Percentiles rank a stretch among this genome's conserved stretches.
Conservation (phyloP, 2,888 invertebrate species). For the Cheilosia grossa region DNA sequence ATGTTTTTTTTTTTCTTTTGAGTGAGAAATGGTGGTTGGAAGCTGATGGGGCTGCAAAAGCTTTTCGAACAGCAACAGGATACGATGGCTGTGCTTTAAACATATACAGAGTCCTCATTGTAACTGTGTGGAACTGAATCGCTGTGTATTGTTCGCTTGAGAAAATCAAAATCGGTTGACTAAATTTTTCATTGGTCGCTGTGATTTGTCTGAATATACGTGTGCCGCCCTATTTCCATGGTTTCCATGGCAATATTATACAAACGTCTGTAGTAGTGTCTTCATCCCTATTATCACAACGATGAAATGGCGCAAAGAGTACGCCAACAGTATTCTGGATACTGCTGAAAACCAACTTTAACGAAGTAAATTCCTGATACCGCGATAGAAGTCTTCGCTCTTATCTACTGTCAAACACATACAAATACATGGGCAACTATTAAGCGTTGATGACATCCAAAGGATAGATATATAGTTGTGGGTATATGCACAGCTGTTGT, state of each 20-base stretch:
- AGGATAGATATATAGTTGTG: neutral
- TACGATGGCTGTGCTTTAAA: slow-evolving; percentile 47
- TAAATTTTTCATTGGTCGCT: slow-evolving; percentile 84
- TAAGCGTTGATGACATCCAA: slow-evolving; percentile 34
- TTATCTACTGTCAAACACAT: slow-evolving; percentile 6
- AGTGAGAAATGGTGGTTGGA: slow-evolving; percentile 47
- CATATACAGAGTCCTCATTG: slow-evolving; percentile 16
- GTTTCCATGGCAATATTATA: slow-evolving; percentile 67
- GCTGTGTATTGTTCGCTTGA: slow-evolving; percentile 74
- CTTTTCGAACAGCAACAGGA: slow-evolving; percentile 59
- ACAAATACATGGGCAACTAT: slow-evolving; percentile 31
- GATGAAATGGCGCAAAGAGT: slow-evolving; percentile 14
- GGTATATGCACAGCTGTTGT: too few relatives aligned
- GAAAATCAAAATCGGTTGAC: slow-evolving; percentile 83
- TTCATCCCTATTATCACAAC: slow-evolving; percentile 48
- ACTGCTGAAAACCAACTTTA: slow-evolving; percentile 39
- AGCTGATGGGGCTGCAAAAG: slow-evolving; percentile 31
- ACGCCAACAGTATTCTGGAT: slow-evolving; percentile 1
- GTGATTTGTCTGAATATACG: slow-evolving; percentile 81
- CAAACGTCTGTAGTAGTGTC: slow-evolving; percentile 40
- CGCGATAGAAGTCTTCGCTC: slow-evolving; percentile 27
- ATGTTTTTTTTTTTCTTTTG: slow-evolving; percentile 8
- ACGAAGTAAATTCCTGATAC: slow-evolving; percentile 33
- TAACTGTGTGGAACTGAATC: slow-evolving; percentile 23
- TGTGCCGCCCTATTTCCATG: slow-evolving; percentile 66